These are phyloP conservation scores for Octomys mimax DNA, from an alignment of 2,797 vertebrate species.

Conservation along the genomic window DNA sequence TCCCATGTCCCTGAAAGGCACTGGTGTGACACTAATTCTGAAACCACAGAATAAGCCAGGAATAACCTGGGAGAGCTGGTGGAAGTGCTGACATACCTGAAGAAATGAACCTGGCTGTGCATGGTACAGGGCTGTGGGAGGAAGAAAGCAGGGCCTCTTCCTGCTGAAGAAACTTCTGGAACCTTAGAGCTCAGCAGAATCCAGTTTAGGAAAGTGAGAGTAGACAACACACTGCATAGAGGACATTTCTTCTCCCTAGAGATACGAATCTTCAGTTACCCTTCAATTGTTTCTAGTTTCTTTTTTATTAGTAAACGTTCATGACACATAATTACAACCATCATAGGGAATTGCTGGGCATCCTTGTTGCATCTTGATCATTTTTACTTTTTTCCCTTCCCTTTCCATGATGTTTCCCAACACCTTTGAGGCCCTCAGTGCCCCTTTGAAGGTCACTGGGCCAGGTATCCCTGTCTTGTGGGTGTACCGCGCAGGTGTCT, in stretches of 20 bases:
- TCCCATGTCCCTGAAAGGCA: neutral
- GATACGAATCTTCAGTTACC: neutral
- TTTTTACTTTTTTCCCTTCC: neutral
- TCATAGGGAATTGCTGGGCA: neutral
- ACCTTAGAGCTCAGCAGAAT: neutral
- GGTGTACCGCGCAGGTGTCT: rapidly evolving
- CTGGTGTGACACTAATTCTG: neutral
- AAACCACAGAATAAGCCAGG: neutral
- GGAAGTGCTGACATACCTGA: neutral
- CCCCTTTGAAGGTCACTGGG: neutral
- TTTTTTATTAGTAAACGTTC: neutral
- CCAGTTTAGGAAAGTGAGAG: neutral
- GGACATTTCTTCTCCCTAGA: neutral
- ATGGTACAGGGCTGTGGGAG: rapidly evolving
- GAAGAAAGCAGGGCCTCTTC: rapidly evolving
- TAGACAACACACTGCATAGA: rapidly evolving
- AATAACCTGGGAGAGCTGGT: neutral
- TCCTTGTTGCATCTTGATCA: neutral
- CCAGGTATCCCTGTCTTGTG: rapidly evolving
- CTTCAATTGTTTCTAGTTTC: neutral
- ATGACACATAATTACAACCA: neutral
- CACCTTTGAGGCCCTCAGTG: neutral
- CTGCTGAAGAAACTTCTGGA: neutral
- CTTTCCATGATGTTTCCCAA: neutral
- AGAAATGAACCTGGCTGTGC: neutral